phyloP scores from a whole-genome alignment of 2,113 vertebrate genomes.

The Boleophthalmus pectinirostris region DNA sequence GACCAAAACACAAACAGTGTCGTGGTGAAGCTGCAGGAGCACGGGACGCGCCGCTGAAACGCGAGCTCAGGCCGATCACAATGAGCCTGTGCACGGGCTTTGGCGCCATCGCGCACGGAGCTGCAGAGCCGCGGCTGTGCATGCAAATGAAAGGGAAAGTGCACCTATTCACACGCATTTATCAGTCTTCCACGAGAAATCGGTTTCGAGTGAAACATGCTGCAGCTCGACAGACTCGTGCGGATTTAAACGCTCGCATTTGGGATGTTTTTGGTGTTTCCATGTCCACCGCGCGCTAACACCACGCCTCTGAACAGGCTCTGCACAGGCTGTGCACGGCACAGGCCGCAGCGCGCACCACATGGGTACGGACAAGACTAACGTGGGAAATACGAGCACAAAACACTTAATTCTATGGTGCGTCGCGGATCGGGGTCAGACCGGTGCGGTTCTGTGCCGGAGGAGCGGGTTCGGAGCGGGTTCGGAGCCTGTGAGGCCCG shows the following conservation, averaged over 20 bases:
- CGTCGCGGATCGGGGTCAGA: no score
- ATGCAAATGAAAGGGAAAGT: no score
- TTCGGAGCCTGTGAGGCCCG: neutral
- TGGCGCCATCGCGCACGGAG: no score
- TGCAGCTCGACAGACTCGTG: neutral
- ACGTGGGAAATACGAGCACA: neutral
- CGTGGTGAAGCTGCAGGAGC: no score
- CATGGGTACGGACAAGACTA: neutral
- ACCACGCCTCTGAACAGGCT: neutral
- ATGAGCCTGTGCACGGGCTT: no score
- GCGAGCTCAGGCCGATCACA: no score
- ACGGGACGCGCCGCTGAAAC: no score
- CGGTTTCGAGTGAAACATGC: no score
- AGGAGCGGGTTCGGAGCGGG: neutral
- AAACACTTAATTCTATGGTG: neutral
- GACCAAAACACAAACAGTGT: no score
- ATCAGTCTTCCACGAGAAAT: no score
- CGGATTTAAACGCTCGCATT: neutral
- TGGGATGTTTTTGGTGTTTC: neutral
- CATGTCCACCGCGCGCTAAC: neutral
- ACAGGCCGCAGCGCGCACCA: neutral
- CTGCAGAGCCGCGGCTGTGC: no score
- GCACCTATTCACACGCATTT: no score
- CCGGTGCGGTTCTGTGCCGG: neutral
- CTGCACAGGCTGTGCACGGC: neutral